Conservation (phyloP, 2,113 vertebrate genomes). For the Holacanthus passer region DNA sequence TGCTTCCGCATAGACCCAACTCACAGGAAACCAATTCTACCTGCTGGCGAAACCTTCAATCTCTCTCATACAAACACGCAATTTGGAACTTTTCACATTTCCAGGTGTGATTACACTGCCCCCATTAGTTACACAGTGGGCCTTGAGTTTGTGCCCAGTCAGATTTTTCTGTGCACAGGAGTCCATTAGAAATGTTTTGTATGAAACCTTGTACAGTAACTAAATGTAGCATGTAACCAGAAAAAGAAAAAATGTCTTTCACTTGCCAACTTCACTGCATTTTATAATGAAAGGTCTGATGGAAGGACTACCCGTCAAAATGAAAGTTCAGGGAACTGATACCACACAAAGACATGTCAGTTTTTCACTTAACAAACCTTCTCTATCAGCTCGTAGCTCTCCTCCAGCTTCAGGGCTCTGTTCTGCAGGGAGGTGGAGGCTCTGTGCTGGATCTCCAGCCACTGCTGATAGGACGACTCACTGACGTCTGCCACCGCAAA, state of each 20-base stretch:
- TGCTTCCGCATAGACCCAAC: slow-evolving; percentile 68
- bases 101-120: slow-evolving; percentile 33
- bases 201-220: not conserved
- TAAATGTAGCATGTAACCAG: slow-evolving; percentile 8
- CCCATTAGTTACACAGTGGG: slow-evolving; percentile 30
- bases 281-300: not conserved
- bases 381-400: slow-evolving; percentile 97
- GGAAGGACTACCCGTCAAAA: not conserved
- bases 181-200: slow-evolving; percentile 13
- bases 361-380: slow-evolving; percentile 84
- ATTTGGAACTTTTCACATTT: slow-evolving; percentile 33
- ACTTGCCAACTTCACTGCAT: slow-evolving; percentile 8
- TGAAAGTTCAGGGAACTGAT: not conserved
- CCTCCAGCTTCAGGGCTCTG: slow-evolving; percentile 94
- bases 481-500: slow-evolving; percentile 95
- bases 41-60: slow-evolving; percentile 49
- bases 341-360: not conserved
- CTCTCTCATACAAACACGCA: slow-evolving; percentile 17
- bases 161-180: slow-evolving; percentile 7
- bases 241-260: slow-evolving; percentile 14
- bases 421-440: slow-evolving; percentile 94
- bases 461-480: slow-evolving; percentile 93
- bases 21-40: slow-evolving; percentile 70
- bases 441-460: slow-evolving; percentile 89
- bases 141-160: not conserved